These are phyloP conservation scores for Ptilodon capucinus DNA, from an alignment of 2,888 invertebrate genomes.

Conservation along the genomic window DNA sequence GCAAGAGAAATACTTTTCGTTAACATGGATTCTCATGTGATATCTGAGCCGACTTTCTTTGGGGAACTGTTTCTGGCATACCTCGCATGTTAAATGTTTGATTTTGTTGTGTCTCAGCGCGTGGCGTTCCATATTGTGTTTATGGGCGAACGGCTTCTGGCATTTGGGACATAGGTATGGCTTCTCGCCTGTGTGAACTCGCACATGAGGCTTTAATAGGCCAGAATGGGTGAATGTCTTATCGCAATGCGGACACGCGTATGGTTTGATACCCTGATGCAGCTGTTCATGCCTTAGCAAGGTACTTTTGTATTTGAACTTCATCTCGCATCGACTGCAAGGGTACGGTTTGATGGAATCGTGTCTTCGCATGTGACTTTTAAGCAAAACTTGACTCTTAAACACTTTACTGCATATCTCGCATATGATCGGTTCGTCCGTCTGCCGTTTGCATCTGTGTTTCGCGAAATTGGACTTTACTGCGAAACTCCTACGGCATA, in stretches of 20 bases:
- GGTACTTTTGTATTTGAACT: constrained; percentile 58
- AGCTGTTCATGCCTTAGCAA: constrained; percentile 50
- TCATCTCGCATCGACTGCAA: constrained; percentile 29
- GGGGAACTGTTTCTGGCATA: constrained; percentile 61
- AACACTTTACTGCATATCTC: constrained; percentile 35
- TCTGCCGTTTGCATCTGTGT: constrained; percentile 29
- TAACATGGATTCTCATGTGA: constrained; percentile 59
- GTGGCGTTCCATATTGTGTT: constrained; percentile 64
- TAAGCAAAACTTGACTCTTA: constrained; percentile 29
- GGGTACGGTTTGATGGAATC: constrained; percentile 20
- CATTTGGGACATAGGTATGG: constrained; percentile 51
- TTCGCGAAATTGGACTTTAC: constrained; percentile 33
- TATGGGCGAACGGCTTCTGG: constrained; percentile 51
- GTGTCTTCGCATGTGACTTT: constrained; percentile 37
- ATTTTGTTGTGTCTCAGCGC: constrained; percentile 47
- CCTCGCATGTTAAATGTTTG: constrained; percentile 54
- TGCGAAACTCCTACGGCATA: constrained; percentile 34
- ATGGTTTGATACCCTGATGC: constrained; percentile 45
- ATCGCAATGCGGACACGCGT: constrained; percentile 46
- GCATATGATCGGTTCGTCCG: constrained; percentile 21
- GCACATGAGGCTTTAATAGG: constrained; percentile 44
- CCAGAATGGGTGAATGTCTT: constrained; percentile 49
- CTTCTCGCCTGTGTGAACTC: constrained; percentile 52
- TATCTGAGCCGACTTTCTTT: constrained; percentile 60
- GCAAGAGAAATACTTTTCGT: constrained; percentile 58